These are phyloP conservation scores for Porites rus DNA, from an alignment of 92 coral and sea anemone genomes.

Conservation along the genomic window DNA sequence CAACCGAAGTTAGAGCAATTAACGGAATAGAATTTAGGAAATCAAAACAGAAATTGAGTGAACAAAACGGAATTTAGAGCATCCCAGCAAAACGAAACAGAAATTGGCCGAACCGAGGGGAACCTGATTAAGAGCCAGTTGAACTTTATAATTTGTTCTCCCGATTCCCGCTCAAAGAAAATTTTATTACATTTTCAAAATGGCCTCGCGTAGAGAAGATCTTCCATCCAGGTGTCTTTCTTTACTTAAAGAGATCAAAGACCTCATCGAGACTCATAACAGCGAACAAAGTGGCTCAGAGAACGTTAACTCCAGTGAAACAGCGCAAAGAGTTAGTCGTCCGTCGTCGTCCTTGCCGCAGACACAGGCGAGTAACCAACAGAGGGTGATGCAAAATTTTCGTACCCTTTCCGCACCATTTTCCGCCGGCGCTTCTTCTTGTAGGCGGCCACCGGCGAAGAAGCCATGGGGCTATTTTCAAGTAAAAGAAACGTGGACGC, in stretches of 20 bases:
- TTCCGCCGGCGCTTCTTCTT: too few species aligned
- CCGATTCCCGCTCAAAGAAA: constrained; percentile 1
- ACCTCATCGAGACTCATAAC: background rate
- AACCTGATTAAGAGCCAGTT: constrained; percentile 25
- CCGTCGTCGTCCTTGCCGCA: background rate
- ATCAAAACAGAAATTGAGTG: too few species aligned
- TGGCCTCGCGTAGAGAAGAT: constrained; percentile 13
- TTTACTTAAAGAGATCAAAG: constrained; percentile 12
- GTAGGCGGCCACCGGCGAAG: too few species aligned
- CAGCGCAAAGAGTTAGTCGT: background rate
- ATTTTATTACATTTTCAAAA: constrained; percentile 18
- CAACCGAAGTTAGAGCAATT: too few species aligned
- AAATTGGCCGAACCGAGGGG: constrained; percentile 16
- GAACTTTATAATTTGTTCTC: constrained; percentile 3
- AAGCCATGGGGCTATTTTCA: too few species aligned
- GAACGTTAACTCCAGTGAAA: background rate
- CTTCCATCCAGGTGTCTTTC: constrained; percentile 15
- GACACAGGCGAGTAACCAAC: constrained; percentile 15
- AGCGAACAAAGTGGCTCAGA: background rate
- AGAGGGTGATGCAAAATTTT: constrained; percentile 36
- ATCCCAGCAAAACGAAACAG: background rate
- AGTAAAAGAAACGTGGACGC: too few species aligned
- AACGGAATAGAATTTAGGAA: too few species aligned
- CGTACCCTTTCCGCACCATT: too few species aligned
- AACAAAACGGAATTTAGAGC: too few species aligned